Conservation (phyloP, 2,888 invertebrate species). For the Oxyteleia sp. region DNA sequence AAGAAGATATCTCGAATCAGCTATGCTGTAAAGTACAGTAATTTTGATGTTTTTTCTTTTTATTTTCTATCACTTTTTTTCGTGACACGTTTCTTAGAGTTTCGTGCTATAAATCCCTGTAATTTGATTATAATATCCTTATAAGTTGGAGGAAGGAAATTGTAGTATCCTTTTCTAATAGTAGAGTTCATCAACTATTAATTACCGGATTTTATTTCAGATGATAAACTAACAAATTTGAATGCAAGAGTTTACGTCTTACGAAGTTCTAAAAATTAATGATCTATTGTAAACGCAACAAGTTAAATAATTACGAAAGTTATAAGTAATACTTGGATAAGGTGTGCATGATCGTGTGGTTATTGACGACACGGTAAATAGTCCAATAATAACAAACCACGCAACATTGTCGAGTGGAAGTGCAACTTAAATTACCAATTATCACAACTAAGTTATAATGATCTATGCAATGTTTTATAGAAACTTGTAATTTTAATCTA, state of each 20-base stretch:
- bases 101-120: too few species aligned
- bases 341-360: conserved; percentile 7
- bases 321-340: conserved; percentile 21
- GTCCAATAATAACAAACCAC: conserved; percentile 41
- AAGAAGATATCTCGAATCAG: too few species aligned
- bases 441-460: conserved; percentile 39
- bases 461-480: conserved; percentile 19
- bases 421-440: conserved; percentile 44
- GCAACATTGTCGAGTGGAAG: conserved; percentile 21
- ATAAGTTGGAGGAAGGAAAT: too few species aligned
- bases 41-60: too few species aligned
- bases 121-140: too few species aligned
- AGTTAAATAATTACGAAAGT: conserved; percentile 38
- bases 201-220: too few species aligned
- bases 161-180: too few species aligned
- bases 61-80: too few species aligned
- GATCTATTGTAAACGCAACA: conserved; percentile 7
- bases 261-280: conserved; percentile 7
- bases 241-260: conserved; percentile 18
- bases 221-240: too few species aligned
- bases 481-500: not conserved
- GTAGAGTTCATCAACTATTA: too few species aligned
- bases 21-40: too few species aligned
- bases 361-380: conserved; percentile 26
- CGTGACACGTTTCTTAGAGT: too few species aligned